These are phyloP conservation scores for Melolontha melolontha DNA, from an alignment of 2,888 invertebrate genomes.

Conservation along the genomic window DNA sequence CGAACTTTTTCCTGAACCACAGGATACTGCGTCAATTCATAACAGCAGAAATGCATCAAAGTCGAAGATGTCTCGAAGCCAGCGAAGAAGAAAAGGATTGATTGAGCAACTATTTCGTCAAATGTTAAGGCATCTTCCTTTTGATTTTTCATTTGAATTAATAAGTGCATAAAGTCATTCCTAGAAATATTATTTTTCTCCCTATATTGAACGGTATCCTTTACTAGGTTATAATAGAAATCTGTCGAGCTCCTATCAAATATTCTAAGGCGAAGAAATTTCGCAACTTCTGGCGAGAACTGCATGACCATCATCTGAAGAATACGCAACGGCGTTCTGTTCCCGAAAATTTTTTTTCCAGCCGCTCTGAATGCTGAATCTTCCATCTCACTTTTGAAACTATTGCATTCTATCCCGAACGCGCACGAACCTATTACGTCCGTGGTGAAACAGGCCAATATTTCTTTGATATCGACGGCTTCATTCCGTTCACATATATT, in stretches of 20 bases:
- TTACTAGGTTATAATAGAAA: slow-evolving; percentile 53
- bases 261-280: slow-evolving; percentile 43
- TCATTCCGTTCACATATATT: slow-evolving; percentile 5
- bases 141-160: slow-evolving; percentile 55
- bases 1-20: slow-evolving; percentile 65
- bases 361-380: slow-evolving; percentile 57
- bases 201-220: slow-evolving; percentile 51
- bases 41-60: slow-evolving; percentile 69
- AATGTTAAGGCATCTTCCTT: slow-evolving; percentile 48
- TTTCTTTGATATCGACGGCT: slow-evolving; percentile 51
- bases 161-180: slow-evolving; percentile 62
- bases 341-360: slow-evolving; percentile 53
- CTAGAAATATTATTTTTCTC: slow-evolving; percentile 51
- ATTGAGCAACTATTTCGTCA: slow-evolving; percentile 65
- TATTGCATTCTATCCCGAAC: slow-evolving; percentile 61
- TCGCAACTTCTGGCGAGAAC: slow-evolving; percentile 42
- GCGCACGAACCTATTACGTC: slow-evolving; percentile 62
- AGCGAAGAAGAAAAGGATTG: slow-evolving; percentile 71
- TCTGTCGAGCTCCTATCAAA: slow-evolving; percentile 50
- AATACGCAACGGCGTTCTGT: slow-evolving; percentile 46
- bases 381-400: slow-evolving; percentile 59
- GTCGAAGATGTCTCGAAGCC: slow-evolving; percentile 74
- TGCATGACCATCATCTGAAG: slow-evolving; percentile 42
- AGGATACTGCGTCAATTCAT: slow-evolving; percentile 66
- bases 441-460: slow-evolving; percentile 59